Percentiles rank a stretch among this genome's conserved stretches.
Conservation (phyloP, 2,888 invertebrate genomes). For the Cryptophagus acutangulus region DNA sequence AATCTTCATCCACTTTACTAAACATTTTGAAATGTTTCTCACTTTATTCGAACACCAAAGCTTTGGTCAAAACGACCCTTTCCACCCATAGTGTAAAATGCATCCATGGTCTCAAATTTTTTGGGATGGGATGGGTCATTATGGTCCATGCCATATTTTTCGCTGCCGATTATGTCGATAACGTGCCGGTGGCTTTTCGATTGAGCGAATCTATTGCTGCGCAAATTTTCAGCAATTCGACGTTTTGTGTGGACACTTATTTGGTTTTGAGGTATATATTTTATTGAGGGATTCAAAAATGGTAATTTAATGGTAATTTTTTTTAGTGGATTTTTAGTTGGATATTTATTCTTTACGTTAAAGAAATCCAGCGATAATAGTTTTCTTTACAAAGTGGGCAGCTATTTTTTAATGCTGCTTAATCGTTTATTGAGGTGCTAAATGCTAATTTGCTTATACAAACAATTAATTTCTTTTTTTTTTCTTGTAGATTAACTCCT, state of each 20-base stretch:
- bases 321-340: slow-evolving; percentile 38
- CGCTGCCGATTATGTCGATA: slow-evolving; percentile 43
- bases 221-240: slow-evolving; percentile 48
- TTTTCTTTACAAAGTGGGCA: background rate
- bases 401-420: slow-evolving; percentile 13
- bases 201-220: slow-evolving; percentile 40
- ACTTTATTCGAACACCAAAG: slow-evolving; percentile 47
- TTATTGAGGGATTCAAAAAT: background rate
- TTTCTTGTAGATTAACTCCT: slow-evolving; percentile 47
- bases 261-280: slow-evolving; percentile 45
- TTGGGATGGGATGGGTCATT: slow-evolving; percentile 56
- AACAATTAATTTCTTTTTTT: slow-evolving; percentile 10
- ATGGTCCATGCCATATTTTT: slow-evolving; percentile 51
- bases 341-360: slow-evolving; percentile 35
- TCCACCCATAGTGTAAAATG: slow-evolving; percentile 40
- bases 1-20: too few species aligned
- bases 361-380: background rate
- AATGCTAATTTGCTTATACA: background rate
- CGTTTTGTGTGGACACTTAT: slow-evolving; percentile 50
- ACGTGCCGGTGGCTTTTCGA: slow-evolving; percentile 41
- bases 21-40: slow-evolving; percentile 51
- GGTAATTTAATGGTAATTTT: slow-evolving; percentile 5
- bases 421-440: slow-evolving; percentile 47
- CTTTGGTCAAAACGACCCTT: slow-evolving; percentile 44
- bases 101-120: slow-evolving; percentile 52